Evolutionary conservation across 2,888 invertebrate genomes (phyloP).

Genomic region (Platerodrilus igneus): DNA sequence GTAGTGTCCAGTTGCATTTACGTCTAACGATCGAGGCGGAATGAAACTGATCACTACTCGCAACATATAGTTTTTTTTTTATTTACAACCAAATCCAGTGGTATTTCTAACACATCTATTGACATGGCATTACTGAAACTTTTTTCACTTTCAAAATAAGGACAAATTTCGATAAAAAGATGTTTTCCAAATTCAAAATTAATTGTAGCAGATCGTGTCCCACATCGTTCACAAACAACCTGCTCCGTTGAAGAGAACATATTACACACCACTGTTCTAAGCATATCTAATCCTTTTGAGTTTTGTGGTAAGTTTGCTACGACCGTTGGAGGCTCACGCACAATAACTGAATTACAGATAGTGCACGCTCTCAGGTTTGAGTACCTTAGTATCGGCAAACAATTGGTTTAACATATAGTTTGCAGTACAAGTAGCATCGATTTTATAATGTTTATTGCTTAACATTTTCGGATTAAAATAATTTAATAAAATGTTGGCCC

Average conservation of each 20-base stretch:
- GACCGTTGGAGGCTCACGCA: neutral
- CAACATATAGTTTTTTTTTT: too few species aligned
- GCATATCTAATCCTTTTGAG: neutral
- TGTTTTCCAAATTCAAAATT: neutral
- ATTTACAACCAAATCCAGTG: too few species aligned
- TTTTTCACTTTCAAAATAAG: neutral
- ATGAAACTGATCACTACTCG: too few species aligned
- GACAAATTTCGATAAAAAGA: neutral
- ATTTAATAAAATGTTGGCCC: neutral
- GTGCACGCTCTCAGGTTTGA: neutral
- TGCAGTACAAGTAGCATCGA: neutral
- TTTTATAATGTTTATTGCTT: neutral
- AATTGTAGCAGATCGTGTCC: neutral
- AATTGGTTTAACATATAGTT: constrained; percentile 1
- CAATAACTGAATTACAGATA: neutral
- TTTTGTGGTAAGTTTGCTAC: neutral
- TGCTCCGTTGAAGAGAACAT: neutral
- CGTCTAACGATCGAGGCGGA: too few species aligned
- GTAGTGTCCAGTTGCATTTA: too few species aligned
- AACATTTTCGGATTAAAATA: neutral
- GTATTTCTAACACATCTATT: too few species aligned
- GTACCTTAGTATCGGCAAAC: neutral
- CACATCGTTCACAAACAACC: neutral
- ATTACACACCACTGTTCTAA: neutral
- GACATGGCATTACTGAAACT: too few species aligned